Base-by-base conservation (phyloP, 2,888 invertebrate species). In the Dicyrtomina minuta region DNA sequence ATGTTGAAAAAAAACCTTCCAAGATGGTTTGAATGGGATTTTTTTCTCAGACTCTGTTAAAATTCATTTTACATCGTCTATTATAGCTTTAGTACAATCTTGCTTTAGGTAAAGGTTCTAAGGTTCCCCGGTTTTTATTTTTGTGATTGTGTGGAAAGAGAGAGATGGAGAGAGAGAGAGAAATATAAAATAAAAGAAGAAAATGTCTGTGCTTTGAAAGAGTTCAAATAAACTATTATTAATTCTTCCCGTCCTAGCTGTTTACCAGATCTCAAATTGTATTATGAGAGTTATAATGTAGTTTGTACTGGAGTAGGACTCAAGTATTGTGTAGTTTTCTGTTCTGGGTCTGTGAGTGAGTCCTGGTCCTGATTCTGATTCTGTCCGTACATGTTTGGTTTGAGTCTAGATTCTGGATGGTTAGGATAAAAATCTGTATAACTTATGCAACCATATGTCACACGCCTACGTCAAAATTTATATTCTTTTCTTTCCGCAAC, bases 61-160 rank as follows among this genome's bases (percentile, higher is more conserved):
- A 55, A 65, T 65, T 65, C 53, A 65, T 65, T 55, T 65, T 55
- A 53, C 61, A 65, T 65, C 26, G 65, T 44, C 49, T 49, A 46
- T 61, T 49, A 61, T 61, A 46, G 49, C 61, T 61, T 61, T 26
- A n/a, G 17, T 17, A 20, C 46, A n/a, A 12, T 17, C 15, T 22
- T 26, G 15, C 60, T 27, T n/a, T 12, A 5, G 8, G 4, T 33
- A 33, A n/a, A n/a, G 33, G 33, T 8, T 33, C 33, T 33, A n/a
- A n/a, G 33, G 33, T 3, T 33, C 33, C 8, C 8, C 4, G 33
- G 33, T 26, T 44, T 44, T 17, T 24, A 13, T 46, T 8, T 61
- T 15, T 44, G 12, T 2, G 24, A 43, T 26, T 61, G 46, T 44
- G 2, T 6, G 1, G 17, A 33, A 39, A 39, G 12, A 13, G 13